Evolutionary conservation across 1,140 invertebrate species (phyloP).

Genomic region (Cydia splendana): DNA sequence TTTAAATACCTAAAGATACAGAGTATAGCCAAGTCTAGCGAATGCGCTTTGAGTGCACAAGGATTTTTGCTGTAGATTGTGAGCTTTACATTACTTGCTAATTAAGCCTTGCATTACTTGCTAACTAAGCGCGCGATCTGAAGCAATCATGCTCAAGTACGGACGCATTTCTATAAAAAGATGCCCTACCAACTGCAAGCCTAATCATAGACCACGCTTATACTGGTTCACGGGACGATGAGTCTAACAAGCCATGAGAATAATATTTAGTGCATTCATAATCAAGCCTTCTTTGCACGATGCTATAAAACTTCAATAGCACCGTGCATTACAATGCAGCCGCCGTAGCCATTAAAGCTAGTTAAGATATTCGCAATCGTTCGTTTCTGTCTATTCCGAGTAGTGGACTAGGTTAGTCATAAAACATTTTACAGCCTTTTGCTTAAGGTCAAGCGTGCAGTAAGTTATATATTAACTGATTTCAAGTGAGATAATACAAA

Average conservation of each 20-base stretch:
- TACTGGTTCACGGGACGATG: not conserved
- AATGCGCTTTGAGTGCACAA: too few relatives aligned
- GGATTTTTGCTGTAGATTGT: too few relatives aligned
- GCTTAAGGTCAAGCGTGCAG: conserved; percentile 6
- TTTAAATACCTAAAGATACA: too few relatives aligned
- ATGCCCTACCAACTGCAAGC: not conserved
- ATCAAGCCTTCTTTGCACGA: conserved; percentile 66
- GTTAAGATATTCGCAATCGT: conserved; percentile 61
- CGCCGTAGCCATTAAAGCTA: conserved; percentile 55
- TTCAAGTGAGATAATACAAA: not conserved
- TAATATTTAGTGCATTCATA: conserved; percentile 52
- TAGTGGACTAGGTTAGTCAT: conserved; percentile 1
- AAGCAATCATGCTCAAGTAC: too few relatives aligned
- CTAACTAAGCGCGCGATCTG: too few relatives aligned
- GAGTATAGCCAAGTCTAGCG: too few relatives aligned
- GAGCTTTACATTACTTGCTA: too few relatives aligned
- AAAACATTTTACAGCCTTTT: conserved; percentile 10
- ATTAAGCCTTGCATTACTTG: too few relatives aligned
- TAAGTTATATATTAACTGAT: conserved; percentile 22
- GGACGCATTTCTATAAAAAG: too few relatives aligned
- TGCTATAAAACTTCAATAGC: conserved; percentile 74
- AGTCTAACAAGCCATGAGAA: not conserved
- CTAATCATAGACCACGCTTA: not conserved
- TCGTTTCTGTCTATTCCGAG: conserved; percentile 4
- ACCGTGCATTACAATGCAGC: conserved; percentile 70